Conservation (phyloP, 2,888 invertebrate genomes). For the Clitarchus hookeri region DNA sequence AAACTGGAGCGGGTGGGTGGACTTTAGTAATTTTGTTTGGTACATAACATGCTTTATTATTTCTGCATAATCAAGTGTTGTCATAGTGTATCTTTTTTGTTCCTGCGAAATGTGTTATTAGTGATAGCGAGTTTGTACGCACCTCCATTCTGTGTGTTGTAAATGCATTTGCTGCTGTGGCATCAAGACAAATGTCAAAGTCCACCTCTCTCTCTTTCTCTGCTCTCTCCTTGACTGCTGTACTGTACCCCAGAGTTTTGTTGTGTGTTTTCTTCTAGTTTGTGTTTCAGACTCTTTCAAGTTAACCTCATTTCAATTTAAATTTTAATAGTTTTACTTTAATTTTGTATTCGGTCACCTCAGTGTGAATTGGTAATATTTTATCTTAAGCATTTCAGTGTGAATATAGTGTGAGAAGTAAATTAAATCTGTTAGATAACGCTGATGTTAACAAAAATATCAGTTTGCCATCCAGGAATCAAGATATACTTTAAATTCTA, state of each 20-base stretch:
- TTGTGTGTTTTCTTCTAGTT: constrained; percentile 37
- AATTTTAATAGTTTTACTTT: not conserved
- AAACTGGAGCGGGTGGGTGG: constrained; percentile 3
- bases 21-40: not conserved
- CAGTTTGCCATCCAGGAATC: not conserved
- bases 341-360: not conserved
- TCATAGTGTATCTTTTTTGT: not conserved
- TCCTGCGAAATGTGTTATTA: not conserved
- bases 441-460: not conserved
- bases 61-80: not conserved
- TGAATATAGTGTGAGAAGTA: not conserved
- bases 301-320: constrained; percentile 32
- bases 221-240: constrained; percentile 1
- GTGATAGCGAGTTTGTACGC: not conserved
- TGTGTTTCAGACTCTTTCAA: constrained; percentile 27
- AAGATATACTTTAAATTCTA: not conserved
- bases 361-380: not conserved
- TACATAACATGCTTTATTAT: not conserved
- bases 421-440: not conserved
- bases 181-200: constrained; percentile 31
- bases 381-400: not conserved
- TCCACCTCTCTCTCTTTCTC: constrained; percentile 37
- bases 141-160: not conserved
- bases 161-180: constrained; percentile 21
- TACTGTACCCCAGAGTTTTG: not conserved